A percentile compares a stretch with the other conserved stretches of the same genome.
Conservation (phyloP, 2,888 invertebrate species). For the Pomacea canaliculata region DNA sequence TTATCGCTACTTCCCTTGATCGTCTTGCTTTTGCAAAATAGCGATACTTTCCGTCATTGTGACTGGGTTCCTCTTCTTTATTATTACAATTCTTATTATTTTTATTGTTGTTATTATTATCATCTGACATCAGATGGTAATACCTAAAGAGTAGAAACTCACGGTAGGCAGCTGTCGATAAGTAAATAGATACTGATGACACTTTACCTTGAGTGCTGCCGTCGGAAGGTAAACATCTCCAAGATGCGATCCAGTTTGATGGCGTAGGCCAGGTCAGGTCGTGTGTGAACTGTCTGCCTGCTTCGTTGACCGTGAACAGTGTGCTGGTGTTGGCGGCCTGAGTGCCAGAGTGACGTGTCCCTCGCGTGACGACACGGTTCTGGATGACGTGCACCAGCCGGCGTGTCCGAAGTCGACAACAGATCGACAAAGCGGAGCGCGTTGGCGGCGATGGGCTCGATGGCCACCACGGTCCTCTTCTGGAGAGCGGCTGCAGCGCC, state of each 20-base stretch:
- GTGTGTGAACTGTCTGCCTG: neutral
- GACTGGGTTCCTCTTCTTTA: too few species aligned
- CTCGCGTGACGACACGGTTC: neutral
- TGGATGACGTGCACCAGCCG: constrained; percentile 6
- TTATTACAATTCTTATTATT: too few species aligned
- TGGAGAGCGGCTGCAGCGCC: constrained; percentile 13
- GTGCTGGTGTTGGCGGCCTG: neutral
- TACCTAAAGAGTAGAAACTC: too few species aligned
- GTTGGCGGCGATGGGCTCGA: constrained; percentile 11
- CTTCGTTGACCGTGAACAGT: neutral
- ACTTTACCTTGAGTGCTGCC: constrained; percentile 10
- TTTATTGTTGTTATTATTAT: too few species aligned
- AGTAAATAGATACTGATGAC: too few species aligned
- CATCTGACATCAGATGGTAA: too few species aligned
- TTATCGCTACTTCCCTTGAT: too few species aligned
- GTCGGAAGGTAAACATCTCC: neutral
- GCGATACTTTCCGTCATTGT: too few species aligned
- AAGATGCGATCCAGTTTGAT: constrained; percentile 11
- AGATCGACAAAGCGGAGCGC: constrained; percentile 13
- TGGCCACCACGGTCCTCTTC: constrained; percentile 11
- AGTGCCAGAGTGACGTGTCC: neutral
- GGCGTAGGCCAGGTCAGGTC: neutral
- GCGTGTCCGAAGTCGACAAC: constrained; percentile 10
- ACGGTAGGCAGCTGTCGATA: too few species aligned
- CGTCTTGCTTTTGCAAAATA: too few species aligned